Conservation (phyloP, 2,113 vertebrate species). For the Cephalophus harveyi region DNA sequence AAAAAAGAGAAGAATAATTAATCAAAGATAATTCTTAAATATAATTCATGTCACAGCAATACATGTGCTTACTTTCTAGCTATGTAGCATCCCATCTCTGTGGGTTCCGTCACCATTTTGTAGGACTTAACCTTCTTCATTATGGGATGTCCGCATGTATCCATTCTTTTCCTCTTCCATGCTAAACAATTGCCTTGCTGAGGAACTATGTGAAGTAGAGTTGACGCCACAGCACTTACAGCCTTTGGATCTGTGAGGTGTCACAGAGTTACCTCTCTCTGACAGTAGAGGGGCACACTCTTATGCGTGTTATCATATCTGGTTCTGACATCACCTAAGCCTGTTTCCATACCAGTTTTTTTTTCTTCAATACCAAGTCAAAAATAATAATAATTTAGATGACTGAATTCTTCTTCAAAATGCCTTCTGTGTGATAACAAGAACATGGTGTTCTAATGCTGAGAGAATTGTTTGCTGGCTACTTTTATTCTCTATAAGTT, state of each 20-base stretch:
- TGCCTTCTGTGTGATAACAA: background rate
- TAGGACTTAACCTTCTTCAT: background rate
- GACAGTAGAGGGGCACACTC: background rate
- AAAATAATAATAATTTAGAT: background rate
- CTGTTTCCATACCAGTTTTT: background rate
- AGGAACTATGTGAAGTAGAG: background rate
- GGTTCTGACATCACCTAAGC: background rate
- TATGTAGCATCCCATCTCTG: background rate
- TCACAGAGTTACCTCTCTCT: background rate
- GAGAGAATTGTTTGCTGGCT: background rate
- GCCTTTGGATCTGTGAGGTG: background rate
- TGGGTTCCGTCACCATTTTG: background rate
- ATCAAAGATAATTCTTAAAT: background rate
- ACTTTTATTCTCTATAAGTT: background rate
- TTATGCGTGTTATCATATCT: background rate
- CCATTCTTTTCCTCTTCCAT: background rate
- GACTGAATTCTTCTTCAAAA: background rate
- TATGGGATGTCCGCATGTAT: background rate
- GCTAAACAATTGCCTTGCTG: background rate
- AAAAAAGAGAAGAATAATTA: background rate
- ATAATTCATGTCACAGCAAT: background rate
- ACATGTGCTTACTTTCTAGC: background rate
- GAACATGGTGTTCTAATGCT: fast-evolving
- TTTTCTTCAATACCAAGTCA: background rate
- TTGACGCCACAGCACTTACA: background rate